Evolutionary conservation across 2,797 vertebrate species (phyloP), one percentile per base, ranked within the genome.

Genomic region (Nannoperca australis): DNA sequence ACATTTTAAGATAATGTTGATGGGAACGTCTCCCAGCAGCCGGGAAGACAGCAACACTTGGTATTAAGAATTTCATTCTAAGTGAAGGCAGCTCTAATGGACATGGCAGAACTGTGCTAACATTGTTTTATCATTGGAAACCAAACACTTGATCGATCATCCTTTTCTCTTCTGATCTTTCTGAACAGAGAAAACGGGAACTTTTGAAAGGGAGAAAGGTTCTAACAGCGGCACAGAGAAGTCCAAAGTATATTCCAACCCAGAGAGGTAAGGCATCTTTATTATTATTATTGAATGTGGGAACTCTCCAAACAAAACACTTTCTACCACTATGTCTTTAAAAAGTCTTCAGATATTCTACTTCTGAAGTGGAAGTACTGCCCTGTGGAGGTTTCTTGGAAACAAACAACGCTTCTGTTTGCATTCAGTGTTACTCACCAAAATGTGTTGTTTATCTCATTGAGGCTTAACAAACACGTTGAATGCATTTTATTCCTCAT

Each of bases 101-200:
- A 40, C 12, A 15, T 27, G 7, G 5, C 32, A 14, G 0, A 58
- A 17, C 30, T 67, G 36, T 72, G 50, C 22, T 50, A 4, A 5
- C 62, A 40, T 53, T 61, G 13, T 40, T 68, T 68, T 61, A 42
- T 51, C 20, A 24, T 51, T 38, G 6, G 58, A 7, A 45, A 38
- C 63, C 34, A 49, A 13, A 13, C 34, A 22, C 36, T 8, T 12
- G 14, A 38, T 36, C 10, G 12, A 34, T 51, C n/a, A 17, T 47
- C 12, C 30, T 38, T 42, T 67, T 65, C 27, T 49, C 47, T 66
- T 30, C 12, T 55, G n/a, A 67, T 87, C 42, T 84, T 64, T 59
- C 47, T 27, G 14, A 79, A 79, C 86, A 96, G 95, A 93, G 64
- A 94, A 87, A 82, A 70, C 85, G 72, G 88, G 70, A 88, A 77